Conservation (phyloP, 2,113 vertebrate genomes). For the Barnardius zonarius region DNA sequence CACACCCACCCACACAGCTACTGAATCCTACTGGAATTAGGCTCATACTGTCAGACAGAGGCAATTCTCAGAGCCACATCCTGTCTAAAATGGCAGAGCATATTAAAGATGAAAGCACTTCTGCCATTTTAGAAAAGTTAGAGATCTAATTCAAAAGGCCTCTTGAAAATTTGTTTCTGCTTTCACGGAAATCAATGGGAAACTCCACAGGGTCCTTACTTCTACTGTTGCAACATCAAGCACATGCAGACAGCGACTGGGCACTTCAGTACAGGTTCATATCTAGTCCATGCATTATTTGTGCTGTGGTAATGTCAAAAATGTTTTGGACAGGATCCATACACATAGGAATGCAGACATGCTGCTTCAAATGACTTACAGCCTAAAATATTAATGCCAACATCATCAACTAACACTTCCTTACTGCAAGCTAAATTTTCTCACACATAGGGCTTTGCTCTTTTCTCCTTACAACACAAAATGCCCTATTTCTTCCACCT, state of each 20-base stretch:
- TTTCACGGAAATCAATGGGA: not conserved
- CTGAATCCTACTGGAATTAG: not conserved
- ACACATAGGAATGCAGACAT: not conserved
- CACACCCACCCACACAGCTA: not conserved
- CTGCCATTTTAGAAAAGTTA: not conserved
- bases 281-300: not conserved
- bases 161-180: not conserved
- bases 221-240: not conserved
- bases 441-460: not conserved
- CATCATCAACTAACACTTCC: not conserved
- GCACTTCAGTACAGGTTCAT: not conserved
- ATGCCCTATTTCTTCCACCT: not conserved
- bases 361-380: not conserved
- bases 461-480: not conserved
- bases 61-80: not conserved
- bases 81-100: not conserved
- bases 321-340: not conserved
- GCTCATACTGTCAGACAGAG: not conserved
- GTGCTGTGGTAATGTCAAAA: not conserved
- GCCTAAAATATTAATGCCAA: conserved; percentile 13
- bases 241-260: not conserved
- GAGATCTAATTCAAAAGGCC: not conserved
- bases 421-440: not conserved
- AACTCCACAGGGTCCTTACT: not conserved
- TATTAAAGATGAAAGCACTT: not conserved